Conservation (phyloP, 2,797 vertebrate species). For the Semaprochilodus insignis region DNA sequence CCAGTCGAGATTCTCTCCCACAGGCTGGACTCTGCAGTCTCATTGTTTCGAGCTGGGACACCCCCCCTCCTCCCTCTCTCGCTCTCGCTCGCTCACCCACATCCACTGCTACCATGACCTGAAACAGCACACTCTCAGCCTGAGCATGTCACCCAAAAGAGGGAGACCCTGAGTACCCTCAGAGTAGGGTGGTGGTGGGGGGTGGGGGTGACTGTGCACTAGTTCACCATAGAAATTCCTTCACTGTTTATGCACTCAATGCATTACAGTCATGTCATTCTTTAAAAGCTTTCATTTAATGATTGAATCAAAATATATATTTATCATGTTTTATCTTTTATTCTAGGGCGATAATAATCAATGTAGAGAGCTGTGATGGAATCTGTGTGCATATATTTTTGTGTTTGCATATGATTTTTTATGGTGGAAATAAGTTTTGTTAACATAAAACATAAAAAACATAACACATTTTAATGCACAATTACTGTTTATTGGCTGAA, state of each 20-base stretch:
- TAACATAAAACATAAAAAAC: too few relatives aligned
- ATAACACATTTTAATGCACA: too few relatives aligned
- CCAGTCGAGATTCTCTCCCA: constrained; percentile 89
- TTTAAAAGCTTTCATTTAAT: too few relatives aligned
- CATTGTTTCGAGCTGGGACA: constrained; percentile 73
- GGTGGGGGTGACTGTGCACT: neutral
- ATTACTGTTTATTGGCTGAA: too few relatives aligned
- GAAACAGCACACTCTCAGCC: constrained; percentile 61
- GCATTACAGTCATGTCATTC: too few relatives aligned
- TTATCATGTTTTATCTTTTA: too few relatives aligned
- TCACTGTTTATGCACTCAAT: neutral
- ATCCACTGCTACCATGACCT: constrained; percentile 71
- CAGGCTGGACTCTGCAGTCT: constrained; percentile 84
- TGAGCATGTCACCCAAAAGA: constrained; percentile 59
- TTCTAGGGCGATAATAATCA: too few relatives aligned
- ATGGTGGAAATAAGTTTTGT: too few relatives aligned
- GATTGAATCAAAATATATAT: too few relatives aligned
- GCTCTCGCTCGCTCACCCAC: neutral
- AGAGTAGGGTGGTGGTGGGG: neutral
- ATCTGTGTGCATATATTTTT: too few relatives aligned
- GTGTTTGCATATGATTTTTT: too few relatives aligned
- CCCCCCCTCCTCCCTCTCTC: neutral
- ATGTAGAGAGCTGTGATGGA: too few relatives aligned
- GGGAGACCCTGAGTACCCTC: constrained; percentile 61
- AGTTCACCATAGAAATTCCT: neutral